A percentile compares a stretch with the other conserved stretches of the same genome.
phyloP scores from a whole-genome alignment of 2,888 invertebrate genomes.

The Frankliniella fusca region DNA sequence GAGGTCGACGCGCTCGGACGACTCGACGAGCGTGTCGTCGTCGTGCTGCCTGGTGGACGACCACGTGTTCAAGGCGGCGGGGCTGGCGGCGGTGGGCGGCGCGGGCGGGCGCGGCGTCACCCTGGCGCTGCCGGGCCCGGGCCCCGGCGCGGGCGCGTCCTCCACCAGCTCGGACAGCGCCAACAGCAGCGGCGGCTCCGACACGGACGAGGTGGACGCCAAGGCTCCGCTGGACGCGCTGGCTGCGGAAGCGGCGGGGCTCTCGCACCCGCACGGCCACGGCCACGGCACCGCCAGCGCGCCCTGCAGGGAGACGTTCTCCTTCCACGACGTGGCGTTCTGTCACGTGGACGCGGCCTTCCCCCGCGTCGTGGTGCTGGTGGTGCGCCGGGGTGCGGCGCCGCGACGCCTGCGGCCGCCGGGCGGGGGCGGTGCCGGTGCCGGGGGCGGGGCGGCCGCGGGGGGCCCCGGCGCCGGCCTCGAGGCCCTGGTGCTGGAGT shows the following conservation, averaged over 20 bases:
- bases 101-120: slow-evolving; percentile 30
- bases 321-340: slow-evolving; percentile 43
- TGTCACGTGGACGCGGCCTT: slow-evolving; percentile 44
- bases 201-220: slow-evolving; percentile 39
- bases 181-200: slow-evolving; percentile 42
- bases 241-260: slow-evolving; percentile 7
- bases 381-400: slow-evolving; percentile 40
- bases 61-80: slow-evolving; percentile 36
- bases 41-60: slow-evolving; percentile 38
- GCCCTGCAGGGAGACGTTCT: slow-evolving; percentile 37
- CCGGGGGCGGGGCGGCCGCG: slow-evolving; percentile 30
- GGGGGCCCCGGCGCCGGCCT: slow-evolving; percentile 36
- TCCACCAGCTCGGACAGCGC: slow-evolving; percentile 41
- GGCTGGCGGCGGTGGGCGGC: slow-evolving; percentile 29
- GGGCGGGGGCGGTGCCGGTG: slow-evolving; percentile 31
- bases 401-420: slow-evolving; percentile 28
- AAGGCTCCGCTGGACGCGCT: slow-evolving; percentile 34
- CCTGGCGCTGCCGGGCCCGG: slow-evolving; percentile 29
- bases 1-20: slow-evolving; percentile 39
- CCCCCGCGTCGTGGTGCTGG: slow-evolving; percentile 44
- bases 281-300: not conserved
- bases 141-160: slow-evolving; percentile 32
- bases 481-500: slow-evolving; percentile 43
- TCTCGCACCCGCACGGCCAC: no score
- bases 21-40: slow-evolving; percentile 38